phyloP scores from a whole-genome alignment of 2,888 invertebrate species.

The Silvanus unidentatus region DNA sequence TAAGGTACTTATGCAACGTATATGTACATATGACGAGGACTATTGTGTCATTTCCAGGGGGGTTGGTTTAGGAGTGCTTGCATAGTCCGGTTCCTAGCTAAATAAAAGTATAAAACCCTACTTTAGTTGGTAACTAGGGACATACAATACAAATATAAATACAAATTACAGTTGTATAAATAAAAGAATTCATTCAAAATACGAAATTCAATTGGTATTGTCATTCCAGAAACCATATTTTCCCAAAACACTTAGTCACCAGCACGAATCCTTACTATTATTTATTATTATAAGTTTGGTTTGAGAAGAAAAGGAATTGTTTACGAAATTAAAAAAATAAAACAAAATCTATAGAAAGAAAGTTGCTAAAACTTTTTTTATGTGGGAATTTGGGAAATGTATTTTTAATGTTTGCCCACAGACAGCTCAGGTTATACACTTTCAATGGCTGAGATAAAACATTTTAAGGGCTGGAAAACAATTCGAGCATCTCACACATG shows the following conservation, averaged over 20 bases:
- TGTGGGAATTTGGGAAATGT: not conserved
- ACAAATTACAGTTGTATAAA: constrained; percentile 4
- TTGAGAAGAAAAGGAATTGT: too few relatives aligned
- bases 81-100: constrained; percentile 24
- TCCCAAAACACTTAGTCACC: too few relatives aligned
- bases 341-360: too few relatives aligned
- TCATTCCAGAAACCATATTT: too few relatives aligned
- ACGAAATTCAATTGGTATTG: not conserved
- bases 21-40: constrained; percentile 24
- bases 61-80: constrained; percentile 35
- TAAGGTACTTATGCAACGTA: constrained; percentile 31
- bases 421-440: not conserved
- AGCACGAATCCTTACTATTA: too few relatives aligned
- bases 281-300: too few relatives aligned
- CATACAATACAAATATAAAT: constrained; percentile 4
- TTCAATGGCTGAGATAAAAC: constrained; percentile 1
- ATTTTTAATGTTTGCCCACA: not conserved
- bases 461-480: constrained; percentile 3
- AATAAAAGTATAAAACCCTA: constrained; percentile 25
- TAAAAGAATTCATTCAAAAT: not conserved
- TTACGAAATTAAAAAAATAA: too few relatives aligned
- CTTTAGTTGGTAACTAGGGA: constrained; percentile 5
- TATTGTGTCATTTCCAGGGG: constrained; percentile 42
- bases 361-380: too few relatives aligned
- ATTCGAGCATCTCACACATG: constrained; percentile 3